Conservation (phyloP, 2,888 invertebrate species). For the Phaedon cochleariae region DNA sequence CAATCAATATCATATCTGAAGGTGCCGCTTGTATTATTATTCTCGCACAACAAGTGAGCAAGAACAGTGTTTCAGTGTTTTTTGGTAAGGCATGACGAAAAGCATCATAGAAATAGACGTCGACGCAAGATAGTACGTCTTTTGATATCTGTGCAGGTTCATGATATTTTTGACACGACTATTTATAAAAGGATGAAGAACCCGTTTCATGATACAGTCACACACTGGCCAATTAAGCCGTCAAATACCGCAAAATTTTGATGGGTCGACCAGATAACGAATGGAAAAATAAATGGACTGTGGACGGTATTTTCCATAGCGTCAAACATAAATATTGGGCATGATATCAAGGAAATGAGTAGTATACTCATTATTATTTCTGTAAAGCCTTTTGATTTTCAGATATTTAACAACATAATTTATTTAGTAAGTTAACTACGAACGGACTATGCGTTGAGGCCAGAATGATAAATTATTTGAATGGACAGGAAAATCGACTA, state of each 20-base stretch:
- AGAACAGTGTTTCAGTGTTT: conserved; percentile 37
- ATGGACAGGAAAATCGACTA: too few species aligned
- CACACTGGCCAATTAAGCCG: background rate
- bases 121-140: conserved; percentile 22
- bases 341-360: too few species aligned
- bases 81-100: conserved; percentile 40
- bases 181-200: conserved; percentile 14
- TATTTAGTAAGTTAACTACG: too few species aligned
- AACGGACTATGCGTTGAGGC: too few species aligned
- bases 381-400: too few species aligned
- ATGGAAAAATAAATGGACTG: background rate
- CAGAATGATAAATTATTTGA: too few species aligned
- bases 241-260: conserved; percentile 12
- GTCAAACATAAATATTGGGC: too few species aligned
- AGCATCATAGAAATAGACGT: conserved; percentile 34
- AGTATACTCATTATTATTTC: too few species aligned
- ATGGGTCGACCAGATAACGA: background rate
- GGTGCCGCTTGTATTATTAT: conserved; percentile 40
- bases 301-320: too few species aligned
- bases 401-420: too few species aligned
- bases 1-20: conserved; percentile 20
- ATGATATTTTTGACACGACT: conserved; percentile 21
- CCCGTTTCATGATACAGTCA: background rate
- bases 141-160: conserved; percentile 16
- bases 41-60: conserved; percentile 34